Base-by-base conservation (phyloP, 1,140 invertebrate genomes). In the Callitettix versicolor region DNA sequence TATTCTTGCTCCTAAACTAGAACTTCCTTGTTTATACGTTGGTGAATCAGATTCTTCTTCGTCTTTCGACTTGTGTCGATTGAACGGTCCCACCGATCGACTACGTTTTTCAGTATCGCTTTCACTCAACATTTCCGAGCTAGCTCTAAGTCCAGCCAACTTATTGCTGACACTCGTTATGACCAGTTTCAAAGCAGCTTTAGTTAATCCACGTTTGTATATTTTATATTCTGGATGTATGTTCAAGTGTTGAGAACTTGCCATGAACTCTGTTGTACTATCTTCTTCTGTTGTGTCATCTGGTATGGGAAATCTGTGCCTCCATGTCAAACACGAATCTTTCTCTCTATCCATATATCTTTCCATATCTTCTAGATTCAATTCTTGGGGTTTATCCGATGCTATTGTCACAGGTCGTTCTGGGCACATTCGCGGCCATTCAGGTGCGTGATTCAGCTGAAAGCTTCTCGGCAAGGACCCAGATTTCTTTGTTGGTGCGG, bases 1-100 rank as follows among this genome's bases (percentile, higher is more conserved):
- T 65, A 93, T 89, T 53, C 88, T 79, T 24, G 88, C 87, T 1
- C 89, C 89, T 55, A 91, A 76, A 55, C 79, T 79, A 42, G 86
- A 84, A 61, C 87, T 90, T 21, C 86, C 86, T 69, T 88, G 84
- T 63, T 85, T 82, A 65, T 88, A 86, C 52, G 59, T 55, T 11
- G 20, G 70, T 15, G 62, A 30, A n/a, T 52, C 1, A 65, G 42
- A 20, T 69, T 68, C 69, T 14, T 61, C 57, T 34, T 68, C 69
- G 15, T 63, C 67, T 30, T 65, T 68, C 1, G 49, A 51, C 21
- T 60, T 60, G 17, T 58, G 60, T 30, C 62, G 62, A 4, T 53
- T 64, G 12, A 67, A 55, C 0, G 64, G 60, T 0, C 64, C 64
- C 11, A 67, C 67, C 11, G 69, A 62, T 17, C 67, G 68, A 0